Base-by-base conservation (phyloP, 2,113 vertebrate species). In the Suncus etruscus region DNA sequence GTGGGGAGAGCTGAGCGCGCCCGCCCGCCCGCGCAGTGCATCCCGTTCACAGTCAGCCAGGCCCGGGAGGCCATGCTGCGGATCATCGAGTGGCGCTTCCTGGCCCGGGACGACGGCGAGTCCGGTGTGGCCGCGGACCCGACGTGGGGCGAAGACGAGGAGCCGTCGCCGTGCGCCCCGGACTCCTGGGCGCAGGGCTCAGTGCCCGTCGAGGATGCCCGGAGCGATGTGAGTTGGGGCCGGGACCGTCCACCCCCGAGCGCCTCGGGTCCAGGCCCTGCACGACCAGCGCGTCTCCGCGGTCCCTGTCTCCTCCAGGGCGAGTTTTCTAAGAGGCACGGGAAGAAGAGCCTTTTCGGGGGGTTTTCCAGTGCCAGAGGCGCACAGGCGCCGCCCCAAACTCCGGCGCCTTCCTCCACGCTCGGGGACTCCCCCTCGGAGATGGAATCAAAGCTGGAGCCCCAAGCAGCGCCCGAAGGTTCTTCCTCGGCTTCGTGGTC, bases 151-250 rank as follows among this genome's bases (percentile, higher is more conserved):
- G 98, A 98, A 91, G 98, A 98, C 0, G 93, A 97, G n/a, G 98
- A 98, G 83, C 98, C 98, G 1, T 0, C 54, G 24, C 90, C 97
- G 1, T 54, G 95, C 2, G 0, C 22, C 2, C 79, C 69, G 0
- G 98, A 99, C 73, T 86, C 97, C n/a, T 98, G 98, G 98, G 97
- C 98, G 0, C 95, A 96, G 91, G 98, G 98, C 32, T 97, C 96
- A 0, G 95, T 98, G 4, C 96, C 97, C 0, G 54, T 96, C 0
- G 89, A 91, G 58, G 58, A 78, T n/a, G 80, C 29, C 22, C 83
- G n/a, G 68, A 15, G 29, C 0, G 63, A 97, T 96, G 98, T 98
- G 97, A 94, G 82, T 31, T 25, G 0, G 2, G n/a, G 8, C 51
- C 1, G 0, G 22, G 11, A 58, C 8, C 29, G 39, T n/a, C 31